Evolutionary conservation across 2,113 vertebrate genomes (phyloP).

Genomic region (Corapipo altera): DNA sequence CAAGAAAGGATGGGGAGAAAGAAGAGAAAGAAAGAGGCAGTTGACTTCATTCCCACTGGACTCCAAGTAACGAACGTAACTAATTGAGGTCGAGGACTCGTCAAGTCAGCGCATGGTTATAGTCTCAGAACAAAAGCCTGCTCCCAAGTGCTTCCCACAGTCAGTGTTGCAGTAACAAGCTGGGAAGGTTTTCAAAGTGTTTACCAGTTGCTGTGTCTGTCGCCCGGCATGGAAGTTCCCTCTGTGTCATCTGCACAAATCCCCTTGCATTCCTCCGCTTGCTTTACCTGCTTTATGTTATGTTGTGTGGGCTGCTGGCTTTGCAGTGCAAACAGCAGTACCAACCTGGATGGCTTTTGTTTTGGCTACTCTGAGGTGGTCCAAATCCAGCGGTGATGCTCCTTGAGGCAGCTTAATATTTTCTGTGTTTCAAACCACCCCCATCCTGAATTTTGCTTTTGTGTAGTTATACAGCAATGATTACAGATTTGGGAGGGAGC

Average conservation of each 20-base stretch:
- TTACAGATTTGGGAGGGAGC: neutral
- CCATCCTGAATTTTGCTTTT: neutral
- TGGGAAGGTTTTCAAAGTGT: neutral
- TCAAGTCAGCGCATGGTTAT: neutral
- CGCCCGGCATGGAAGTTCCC: neutral
- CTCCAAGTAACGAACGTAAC: neutral
- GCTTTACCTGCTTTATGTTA: neutral
- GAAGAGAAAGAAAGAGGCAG: neutral
- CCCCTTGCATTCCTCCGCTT: neutral
- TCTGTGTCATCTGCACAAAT: neutral
- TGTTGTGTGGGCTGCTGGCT: neutral
- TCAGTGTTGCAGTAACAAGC: neutral
- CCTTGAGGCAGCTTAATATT: neutral
- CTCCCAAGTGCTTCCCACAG: neutral
- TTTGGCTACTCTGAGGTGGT: neutral
- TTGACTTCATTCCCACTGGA: neutral
- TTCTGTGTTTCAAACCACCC: neutral
- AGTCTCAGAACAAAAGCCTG: neutral
- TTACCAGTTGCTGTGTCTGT: neutral
- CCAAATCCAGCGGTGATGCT: neutral
- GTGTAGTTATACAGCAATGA: neutral
- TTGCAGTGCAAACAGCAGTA: neutral
- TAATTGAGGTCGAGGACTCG: neutral
- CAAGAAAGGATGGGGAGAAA: neutral
- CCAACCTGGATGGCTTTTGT: neutral